Conservation (phyloP, 2,888 invertebrate species). For the Chaetogeoica ovagalla region DNA sequence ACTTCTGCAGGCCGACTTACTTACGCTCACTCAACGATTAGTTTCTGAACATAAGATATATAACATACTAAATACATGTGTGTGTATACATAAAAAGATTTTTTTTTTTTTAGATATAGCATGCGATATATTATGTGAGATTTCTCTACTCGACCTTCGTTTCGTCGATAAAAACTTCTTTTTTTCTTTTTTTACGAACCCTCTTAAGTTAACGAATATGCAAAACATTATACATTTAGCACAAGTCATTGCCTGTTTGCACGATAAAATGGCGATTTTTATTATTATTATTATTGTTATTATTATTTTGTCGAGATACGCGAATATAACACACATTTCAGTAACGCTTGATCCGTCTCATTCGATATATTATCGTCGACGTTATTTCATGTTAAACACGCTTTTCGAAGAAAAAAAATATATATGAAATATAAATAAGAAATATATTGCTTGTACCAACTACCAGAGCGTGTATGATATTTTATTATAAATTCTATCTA, state of each 20-base stretch:
- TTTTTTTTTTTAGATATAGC: not conserved
- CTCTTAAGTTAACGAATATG: not conserved
- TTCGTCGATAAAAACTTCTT: not conserved
- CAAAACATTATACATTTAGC: constrained; percentile 20
- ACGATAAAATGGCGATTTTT: not conserved
- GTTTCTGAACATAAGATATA: not conserved
- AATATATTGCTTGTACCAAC: not conserved
- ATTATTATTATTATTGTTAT: not conserved
- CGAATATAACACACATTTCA: too few species aligned
- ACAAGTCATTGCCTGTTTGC: not conserved
- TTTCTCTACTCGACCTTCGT: not conserved
- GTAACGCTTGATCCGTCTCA: too few species aligned
- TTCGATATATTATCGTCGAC: too few species aligned
- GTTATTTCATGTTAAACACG: too few species aligned
- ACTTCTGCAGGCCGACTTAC: not conserved
- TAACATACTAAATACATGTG: not conserved
- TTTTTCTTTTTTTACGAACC: constrained; percentile 16
- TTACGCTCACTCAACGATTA: not conserved
- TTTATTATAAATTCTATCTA: too few species aligned
- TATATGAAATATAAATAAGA: too few species aligned
- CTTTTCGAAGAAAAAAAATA: too few species aligned
- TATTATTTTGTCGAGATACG: too few species aligned
- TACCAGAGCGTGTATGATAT: too few species aligned
- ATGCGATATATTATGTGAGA: not conserved
- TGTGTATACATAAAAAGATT: not conserved